Evolutionary conservation across 2,113 vertebrate genomes (phyloP), one percentile per base, ranked within the genome.

Genomic region (Xenus cinereus): DNA sequence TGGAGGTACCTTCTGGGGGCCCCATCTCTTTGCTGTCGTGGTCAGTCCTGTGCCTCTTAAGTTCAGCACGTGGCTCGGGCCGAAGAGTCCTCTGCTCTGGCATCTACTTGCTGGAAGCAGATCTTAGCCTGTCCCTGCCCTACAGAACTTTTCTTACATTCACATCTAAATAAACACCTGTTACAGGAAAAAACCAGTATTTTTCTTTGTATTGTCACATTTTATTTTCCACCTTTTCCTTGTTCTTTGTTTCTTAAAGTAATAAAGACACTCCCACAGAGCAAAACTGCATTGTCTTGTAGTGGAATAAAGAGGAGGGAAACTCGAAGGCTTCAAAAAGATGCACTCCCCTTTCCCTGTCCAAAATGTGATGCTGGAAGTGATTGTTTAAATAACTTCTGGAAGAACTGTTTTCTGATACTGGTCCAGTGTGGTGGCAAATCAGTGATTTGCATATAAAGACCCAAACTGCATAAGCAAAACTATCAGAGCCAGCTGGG

Each of bases 391-490:
- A 89, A 51, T 46, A 80, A 56, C 72, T 62, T 43, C 28, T 41
- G 54, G n/a, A 72, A 87, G 45, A 86, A 37, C 26, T 66, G 23
- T 84, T 94, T 84, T 72, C 64, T n/a, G 41, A 64, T 56, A 84
- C 77, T 77, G 46, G 45, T 43, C 39, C 53, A 14, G 50, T 17
- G 30, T 4, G 30, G 35, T 79, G 18, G 37, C 68, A 84, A 85
- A 95, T 66, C 7, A 45, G 28, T 80, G 67, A 96, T 97, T 98
- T 98, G 95, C 92, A 96, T 97, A 73, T 57, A 91, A 97, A 97
- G 74, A 84, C 59, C 54, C 51, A 89, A 94, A 91, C 60, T 77
- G 88, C 94, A 95, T 97, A 98, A 95, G 90, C 95, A 98, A 97
- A 98, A 92, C 77, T 67, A 45, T 30, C n/a, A 56, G 43, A 53